phyloP scores from a whole-genome alignment of 1,140 invertebrate species.

The Brachionus rotundiformis region DNA sequence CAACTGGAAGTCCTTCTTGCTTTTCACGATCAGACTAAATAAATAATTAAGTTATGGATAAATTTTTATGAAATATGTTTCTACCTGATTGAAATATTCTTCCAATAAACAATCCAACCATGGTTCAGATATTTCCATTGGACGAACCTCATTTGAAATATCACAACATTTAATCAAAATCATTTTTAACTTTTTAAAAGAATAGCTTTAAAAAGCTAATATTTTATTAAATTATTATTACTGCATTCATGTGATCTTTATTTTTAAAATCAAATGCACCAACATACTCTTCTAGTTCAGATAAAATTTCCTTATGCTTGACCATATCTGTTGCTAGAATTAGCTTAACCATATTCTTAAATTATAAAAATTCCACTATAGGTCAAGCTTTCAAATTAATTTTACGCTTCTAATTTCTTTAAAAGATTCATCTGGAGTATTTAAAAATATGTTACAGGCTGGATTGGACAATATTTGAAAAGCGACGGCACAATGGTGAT shows the following conservation, averaged over 20 bases:
- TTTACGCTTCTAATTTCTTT: constrained; percentile 60
- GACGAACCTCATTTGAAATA: constrained; percentile 65
- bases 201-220: too few relatives aligned
- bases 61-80: background rate
- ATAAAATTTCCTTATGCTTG: constrained; percentile 63
- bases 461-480: constrained; percentile 75
- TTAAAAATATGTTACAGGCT: constrained; percentile 75
- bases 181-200: constrained; percentile 60
- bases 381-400: background rate
- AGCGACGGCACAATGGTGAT: constrained; percentile 83
- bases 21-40: constrained; percentile 64
- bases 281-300: constrained; percentile 61
- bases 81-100: constrained; percentile 65
- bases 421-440: constrained; percentile 69
- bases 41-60: too few relatives aligned
- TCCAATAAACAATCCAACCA: constrained; percentile 65
- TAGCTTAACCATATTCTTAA: constrained; percentile 63
- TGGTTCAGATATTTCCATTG: constrained; percentile 64
- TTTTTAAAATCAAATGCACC: constrained; percentile 32
- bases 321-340: constrained; percentile 66
- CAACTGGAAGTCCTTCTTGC: constrained; percentile 63
- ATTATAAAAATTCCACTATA: background rate
- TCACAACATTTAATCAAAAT: constrained; percentile 66
- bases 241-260: constrained; percentile 30
- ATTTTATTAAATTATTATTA: too few relatives aligned